These are phyloP conservation scores for Muscicapa adusta DNA, from an alignment of 2,113 vertebrate species.

Conservation along the genomic window DNA sequence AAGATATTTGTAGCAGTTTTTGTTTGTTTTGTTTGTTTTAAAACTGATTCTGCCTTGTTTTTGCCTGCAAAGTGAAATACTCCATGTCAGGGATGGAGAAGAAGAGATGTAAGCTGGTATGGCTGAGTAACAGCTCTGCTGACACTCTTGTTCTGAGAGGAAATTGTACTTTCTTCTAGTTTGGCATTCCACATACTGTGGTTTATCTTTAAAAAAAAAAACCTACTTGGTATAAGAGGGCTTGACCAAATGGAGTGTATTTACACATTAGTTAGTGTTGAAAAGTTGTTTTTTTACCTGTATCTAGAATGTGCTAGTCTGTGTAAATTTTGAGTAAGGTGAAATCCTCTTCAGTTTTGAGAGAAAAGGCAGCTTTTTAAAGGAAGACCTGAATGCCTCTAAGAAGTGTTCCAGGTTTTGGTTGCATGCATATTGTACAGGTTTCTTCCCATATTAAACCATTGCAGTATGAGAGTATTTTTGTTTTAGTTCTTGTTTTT, in stretches of 20 bases:
- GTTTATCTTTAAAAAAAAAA: not conserved
- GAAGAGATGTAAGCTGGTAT: not conserved
- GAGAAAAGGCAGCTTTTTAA: not conserved
- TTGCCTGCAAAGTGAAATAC: not conserved
- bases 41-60: not conserved
- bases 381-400: not conserved
- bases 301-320: not conserved
- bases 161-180: not conserved
- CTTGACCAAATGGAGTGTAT: not conserved
- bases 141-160: not conserved
- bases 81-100: not conserved
- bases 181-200: not conserved
- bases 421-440: rapidly evolving
- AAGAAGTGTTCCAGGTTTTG: not conserved
- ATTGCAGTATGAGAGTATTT: not conserved
- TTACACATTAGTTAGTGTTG: not conserved
- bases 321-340: not conserved
- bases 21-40: not conserved
- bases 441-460: not conserved
- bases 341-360: not conserved
- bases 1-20: not conserved
- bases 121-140: not conserved
- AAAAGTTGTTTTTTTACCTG: not conserved
- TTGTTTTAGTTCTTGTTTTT: not conserved
- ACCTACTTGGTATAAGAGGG: not conserved